These are phyloP conservation scores for Syngnathus acus DNA, from an alignment of 2,797 vertebrate species.

Conservation along the genomic window DNA sequence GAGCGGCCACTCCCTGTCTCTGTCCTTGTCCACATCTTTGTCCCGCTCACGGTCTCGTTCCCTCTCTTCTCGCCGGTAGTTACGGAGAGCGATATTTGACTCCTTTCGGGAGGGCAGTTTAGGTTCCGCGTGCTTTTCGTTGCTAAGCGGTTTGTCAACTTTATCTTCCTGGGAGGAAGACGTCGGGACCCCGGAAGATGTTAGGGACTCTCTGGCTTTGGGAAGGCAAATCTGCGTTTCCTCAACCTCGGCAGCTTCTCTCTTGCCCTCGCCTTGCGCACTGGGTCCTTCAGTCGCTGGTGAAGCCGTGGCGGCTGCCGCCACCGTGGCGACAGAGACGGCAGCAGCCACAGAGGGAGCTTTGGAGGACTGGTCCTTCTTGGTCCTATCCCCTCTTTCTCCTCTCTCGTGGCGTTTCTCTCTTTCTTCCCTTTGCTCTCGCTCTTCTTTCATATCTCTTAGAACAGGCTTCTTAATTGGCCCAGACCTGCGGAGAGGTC, in stretches of 20 bases:
- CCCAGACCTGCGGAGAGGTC: constrained; percentile 87
- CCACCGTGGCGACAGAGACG: constrained; percentile 32
- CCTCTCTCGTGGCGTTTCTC: constrained; percentile 80
- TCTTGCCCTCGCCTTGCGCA: constrained; percentile 70
- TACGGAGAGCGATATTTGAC: constrained; percentile 77
- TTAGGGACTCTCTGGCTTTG: constrained; percentile 62
- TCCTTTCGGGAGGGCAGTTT: constrained; percentile 77
- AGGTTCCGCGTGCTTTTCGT: constrained; percentile 80
- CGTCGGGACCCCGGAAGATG: constrained; percentile 61
- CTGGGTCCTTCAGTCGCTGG: constrained; percentile 54
- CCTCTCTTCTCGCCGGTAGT: constrained; percentile 84
- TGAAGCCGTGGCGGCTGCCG: constrained; percentile 41
- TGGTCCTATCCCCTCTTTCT: constrained; percentile 64
- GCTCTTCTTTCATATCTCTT: constrained; percentile 96
- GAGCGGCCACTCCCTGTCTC: constrained; percentile 75
- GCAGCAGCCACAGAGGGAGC: constrained; percentile 47
- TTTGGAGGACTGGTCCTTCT: constrained; percentile 61
- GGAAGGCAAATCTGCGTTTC: constrained; percentile 33
- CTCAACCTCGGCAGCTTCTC: constrained; percentile 57
- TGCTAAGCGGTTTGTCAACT: constrained; percentile 66
- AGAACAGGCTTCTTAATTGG: constrained; percentile 97
- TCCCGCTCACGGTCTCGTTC: constrained; percentile 87
- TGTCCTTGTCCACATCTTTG: constrained; percentile 77
- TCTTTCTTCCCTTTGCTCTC: constrained; percentile 89
- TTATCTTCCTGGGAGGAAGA: constrained; percentile 81